Conservation (phyloP, 2,113 vertebrate species). For the Neolamprologus cancellatus region DNA sequence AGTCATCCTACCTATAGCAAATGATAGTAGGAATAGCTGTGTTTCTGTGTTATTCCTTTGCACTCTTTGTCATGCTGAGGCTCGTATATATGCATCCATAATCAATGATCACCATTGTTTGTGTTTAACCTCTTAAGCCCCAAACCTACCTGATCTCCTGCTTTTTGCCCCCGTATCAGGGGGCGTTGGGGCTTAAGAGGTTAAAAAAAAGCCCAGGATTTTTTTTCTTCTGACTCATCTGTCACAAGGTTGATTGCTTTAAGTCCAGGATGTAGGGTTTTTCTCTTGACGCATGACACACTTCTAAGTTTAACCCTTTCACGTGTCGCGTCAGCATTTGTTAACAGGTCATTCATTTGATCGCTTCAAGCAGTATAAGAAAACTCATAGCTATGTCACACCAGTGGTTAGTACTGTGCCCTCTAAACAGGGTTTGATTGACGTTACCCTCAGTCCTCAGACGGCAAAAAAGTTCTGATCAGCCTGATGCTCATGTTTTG, state of each 20-base stretch:
- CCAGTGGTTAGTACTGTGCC: not conserved
- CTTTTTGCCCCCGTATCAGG: no score
- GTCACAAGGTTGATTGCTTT: conserved; percentile 19
- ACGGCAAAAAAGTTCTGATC: not conserved
- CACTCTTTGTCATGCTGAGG: not conserved
- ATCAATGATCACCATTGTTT: not conserved
- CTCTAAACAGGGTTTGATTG: not conserved
- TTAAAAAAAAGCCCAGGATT: not conserved
- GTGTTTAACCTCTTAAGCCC: no score
- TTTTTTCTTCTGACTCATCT: conserved; percentile 2
- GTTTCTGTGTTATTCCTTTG: not conserved
- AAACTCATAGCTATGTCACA: not conserved
- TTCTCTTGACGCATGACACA: not conserved
- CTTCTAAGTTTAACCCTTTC: not conserved
- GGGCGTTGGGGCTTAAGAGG: no score
- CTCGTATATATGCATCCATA: not conserved
- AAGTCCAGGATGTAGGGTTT: not conserved
- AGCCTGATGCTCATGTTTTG: not conserved
- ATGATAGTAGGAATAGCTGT: not conserved
- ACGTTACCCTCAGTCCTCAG: not conserved
- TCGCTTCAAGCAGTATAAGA: not conserved
- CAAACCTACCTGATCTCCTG: no score
- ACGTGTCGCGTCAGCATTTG: not conserved
- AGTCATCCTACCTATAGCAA: not conserved
- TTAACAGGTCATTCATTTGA: not conserved